Evolutionary conservation across 2,888 invertebrate species (phyloP).

Genomic region (Netelia fuscicornis): DNA sequence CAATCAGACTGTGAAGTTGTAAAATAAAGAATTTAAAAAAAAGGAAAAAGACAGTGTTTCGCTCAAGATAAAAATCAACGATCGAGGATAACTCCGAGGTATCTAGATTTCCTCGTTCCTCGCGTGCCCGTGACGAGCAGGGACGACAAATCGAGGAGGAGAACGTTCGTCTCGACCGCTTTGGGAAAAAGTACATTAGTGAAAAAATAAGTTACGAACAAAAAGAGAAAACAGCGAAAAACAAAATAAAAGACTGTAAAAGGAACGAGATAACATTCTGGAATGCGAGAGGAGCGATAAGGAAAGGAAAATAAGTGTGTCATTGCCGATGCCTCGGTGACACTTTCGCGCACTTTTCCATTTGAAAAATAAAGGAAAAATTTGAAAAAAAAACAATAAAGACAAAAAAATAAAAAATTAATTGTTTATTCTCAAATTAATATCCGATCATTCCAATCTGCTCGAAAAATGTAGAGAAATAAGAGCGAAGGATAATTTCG

Average conservation of each 20-base stretch:
- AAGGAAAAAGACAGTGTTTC: neutral
- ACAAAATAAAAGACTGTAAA: constrained; percentile 12
- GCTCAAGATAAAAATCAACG: constrained; percentile 4
- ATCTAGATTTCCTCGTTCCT: constrained; percentile 10
- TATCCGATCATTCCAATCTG: neutral
- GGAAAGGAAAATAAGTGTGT: constrained; percentile 38
- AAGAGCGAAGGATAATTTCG: neutral
- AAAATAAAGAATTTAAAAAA: neutral
- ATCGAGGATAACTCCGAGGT: constrained; percentile 6
- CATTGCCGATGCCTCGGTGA: constrained; percentile 35
- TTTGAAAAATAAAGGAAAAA: constrained; percentile 12
- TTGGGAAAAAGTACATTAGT: neutral
- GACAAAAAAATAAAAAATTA: neutral
- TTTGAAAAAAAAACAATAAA: neutral
- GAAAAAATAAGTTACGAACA: neutral
- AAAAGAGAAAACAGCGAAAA: neutral
- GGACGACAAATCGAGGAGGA: neutral
- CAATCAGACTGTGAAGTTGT: constrained; percentile 49
- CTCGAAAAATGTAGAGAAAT: constrained; percentile 2
- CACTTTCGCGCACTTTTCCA: neutral
- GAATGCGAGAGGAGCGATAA: constrained; percentile 16
- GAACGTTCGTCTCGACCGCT: neutral
- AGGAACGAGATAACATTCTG: neutral
- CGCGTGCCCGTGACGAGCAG: neutral
- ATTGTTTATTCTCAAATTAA: too few relatives aligned